These are phyloP conservation scores for Hylaea fasciaria DNA, from an alignment of 2,888 invertebrate genomes.

Conservation along the genomic window DNA sequence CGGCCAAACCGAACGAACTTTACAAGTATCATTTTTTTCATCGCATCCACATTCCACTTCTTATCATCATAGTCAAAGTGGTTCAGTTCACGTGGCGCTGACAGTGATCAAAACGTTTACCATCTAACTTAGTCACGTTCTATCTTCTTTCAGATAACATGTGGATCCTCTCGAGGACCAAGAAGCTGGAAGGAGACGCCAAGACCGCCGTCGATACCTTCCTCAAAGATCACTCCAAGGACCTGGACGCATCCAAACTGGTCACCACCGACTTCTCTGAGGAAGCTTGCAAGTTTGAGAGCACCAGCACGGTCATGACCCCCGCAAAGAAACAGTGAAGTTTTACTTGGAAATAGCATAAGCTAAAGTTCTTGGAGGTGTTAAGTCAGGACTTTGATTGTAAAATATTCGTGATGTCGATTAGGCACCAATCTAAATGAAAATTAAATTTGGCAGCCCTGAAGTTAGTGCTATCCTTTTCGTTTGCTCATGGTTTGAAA, in stretches of 20 bases:
- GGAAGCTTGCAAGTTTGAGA: conserved; percentile 67
- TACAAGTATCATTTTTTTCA: no score
- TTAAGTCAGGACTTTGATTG: conserved; percentile 4
- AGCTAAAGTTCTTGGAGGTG: not conserved
- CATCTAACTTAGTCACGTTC: not conserved
- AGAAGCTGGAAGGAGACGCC: conserved; percentile 65
- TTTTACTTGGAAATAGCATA: conserved; percentile 1
- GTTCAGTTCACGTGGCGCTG: no score
- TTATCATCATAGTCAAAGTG: no score
- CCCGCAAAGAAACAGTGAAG: conserved; percentile 50
- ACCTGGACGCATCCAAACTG: conserved; percentile 62
- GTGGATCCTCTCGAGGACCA: conserved; percentile 70
- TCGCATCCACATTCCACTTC: no score
- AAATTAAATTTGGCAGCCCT: no score
- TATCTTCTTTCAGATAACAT: conserved; percentile 58
- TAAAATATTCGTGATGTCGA: not conserved
- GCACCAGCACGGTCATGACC: conserved; percentile 56
- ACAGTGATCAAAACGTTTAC: no score
- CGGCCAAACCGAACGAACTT: no score
- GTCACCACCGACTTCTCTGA: conserved; percentile 67
- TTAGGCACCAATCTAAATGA: no score
- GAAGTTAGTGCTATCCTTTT: no score
- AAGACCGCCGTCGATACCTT: conserved; percentile 67
- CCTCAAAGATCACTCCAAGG: conserved; percentile 62
- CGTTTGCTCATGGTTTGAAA: no score